A percentile compares a stretch with the other conserved stretches of the same genome.
phyloP scores from a whole-genome alignment of 2,113 vertebrate genomes.

The Abramis brama region DNA sequence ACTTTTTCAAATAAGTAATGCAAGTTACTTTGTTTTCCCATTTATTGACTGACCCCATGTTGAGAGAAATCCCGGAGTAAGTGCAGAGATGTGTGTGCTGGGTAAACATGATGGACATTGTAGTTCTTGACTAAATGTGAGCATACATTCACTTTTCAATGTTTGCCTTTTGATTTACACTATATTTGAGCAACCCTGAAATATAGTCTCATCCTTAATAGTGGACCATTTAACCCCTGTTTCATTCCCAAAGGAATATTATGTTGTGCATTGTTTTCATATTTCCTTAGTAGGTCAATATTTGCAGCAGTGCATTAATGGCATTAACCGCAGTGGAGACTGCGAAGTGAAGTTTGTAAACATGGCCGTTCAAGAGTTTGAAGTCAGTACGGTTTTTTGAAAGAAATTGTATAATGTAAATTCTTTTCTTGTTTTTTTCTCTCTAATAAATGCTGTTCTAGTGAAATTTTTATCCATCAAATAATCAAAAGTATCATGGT shows the following conservation, averaged over 20 bases:
- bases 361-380: neutral
- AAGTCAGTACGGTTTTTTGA: neutral
- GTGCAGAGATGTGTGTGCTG: no score
- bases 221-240: neutral
- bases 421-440: no score
- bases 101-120: no score
- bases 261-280: slow-evolving; percentile 12
- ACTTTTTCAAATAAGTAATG: no score
- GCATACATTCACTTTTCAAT: neutral
- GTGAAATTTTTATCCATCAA: neutral
- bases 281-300: neutral
- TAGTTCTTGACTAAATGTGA: no score
- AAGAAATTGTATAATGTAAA: neutral
- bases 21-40: no score
- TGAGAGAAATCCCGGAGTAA: no score
- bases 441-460: no score
- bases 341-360: neutral
- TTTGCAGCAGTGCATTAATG: slow-evolving; percentile 1
- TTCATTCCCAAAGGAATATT: slow-evolving; percentile 4
- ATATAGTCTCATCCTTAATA: neutral
- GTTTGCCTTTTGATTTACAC: slow-evolving; percentile 17
- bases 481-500: neutral
- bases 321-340: neutral
- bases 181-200: neutral
- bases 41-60: no score